These are phyloP conservation scores for Enoplosus armatus DNA, from an alignment of 2,797 vertebrate species.

Conservation along the genomic window DNA sequence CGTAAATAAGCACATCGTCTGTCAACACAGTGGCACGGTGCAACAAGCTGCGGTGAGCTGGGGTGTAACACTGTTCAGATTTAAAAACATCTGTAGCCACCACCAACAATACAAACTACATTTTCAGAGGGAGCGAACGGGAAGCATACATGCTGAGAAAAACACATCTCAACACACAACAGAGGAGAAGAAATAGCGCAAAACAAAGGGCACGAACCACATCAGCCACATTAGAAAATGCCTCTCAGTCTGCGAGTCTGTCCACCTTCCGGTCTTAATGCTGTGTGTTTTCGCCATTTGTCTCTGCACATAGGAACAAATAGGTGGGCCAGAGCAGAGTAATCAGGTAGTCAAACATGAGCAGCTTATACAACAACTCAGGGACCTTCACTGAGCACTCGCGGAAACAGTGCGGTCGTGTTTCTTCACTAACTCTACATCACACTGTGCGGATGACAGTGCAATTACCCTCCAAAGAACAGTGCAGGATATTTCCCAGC, in stretches of 20 bases:
- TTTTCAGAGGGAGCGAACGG: conserved; percentile 45
- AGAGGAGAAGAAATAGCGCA: not conserved
- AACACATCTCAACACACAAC: conserved; percentile 8
- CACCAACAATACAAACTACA: conserved; percentile 38
- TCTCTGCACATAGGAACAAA: conserved; percentile 15
- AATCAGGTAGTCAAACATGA: conserved; percentile 45
- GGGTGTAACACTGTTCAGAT: conserved; percentile 57
- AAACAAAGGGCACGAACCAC: conserved; percentile 34
- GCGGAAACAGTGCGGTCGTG: conserved; percentile 34
- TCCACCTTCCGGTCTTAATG: conserved; percentile 34
- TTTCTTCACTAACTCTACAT: conserved; percentile 49
- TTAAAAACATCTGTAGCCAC: conserved; percentile 63
- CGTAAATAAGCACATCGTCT: conserved; percentile 77
- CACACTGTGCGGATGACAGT: conserved; percentile 41
- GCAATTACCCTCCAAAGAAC: conserved; percentile 52
- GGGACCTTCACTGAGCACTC: conserved; percentile 13
- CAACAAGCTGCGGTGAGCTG: conserved; percentile 45
- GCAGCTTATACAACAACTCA: conserved; percentile 15
- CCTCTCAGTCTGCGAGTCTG: conserved; percentile 16
- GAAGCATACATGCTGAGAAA: conserved; percentile 28
- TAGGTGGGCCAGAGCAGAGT: conserved; percentile 9
- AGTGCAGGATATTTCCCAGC: conserved; percentile 45
- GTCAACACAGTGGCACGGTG: conserved; percentile 66
- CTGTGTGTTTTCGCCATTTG: conserved; percentile 15
- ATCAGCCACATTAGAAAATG: conserved; percentile 27